phyloP scores from a whole-genome alignment of 2,888 invertebrate species.

The Doris montereyensis region DNA sequence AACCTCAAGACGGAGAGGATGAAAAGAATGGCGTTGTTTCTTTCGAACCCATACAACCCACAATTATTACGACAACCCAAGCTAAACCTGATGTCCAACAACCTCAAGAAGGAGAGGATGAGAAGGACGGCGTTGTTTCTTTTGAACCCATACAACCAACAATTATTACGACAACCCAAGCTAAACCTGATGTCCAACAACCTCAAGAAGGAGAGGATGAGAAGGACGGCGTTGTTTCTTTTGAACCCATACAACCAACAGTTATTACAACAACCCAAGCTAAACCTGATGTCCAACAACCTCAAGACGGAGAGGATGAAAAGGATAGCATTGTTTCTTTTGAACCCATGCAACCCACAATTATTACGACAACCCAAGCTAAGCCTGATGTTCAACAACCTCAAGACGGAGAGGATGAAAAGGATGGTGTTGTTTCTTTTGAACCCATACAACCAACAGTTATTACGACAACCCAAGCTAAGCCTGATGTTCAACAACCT shows the following conservation, averaged over 20 bases:
- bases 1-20: neutral
- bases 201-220: slow-evolving; percentile 31
- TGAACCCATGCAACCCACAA: slow-evolving; percentile 31
- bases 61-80: neutral
- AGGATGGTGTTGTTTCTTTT: slow-evolving; percentile 34
- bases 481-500: slow-evolving; percentile 36
- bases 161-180: neutral
- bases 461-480: slow-evolving; percentile 24
- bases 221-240: slow-evolving; percentile 28
- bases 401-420: slow-evolving; percentile 29
- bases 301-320: slow-evolving; percentile 29
- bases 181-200: slow-evolving; percentile 41
- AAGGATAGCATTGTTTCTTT: slow-evolving; percentile 32
- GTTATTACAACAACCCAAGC: slow-evolving; percentile 1
- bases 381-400: slow-evolving; percentile 34
- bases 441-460: slow-evolving; percentile 30
- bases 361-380: slow-evolving; percentile 21
- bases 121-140: slow-evolving; percentile 33
- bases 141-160: slow-evolving; percentile 20
- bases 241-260: slow-evolving; percentile 22
- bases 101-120: slow-evolving; percentile 27
- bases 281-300: slow-evolving; percentile 32
- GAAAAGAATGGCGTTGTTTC: neutral
- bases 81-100: neutral
- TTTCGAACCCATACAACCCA: neutral